Evolutionary conservation across 2,888 invertebrate genomes (phyloP), one percentile per base, ranked within the genome.

Genomic region (Hypolimnas misippus): DNA sequence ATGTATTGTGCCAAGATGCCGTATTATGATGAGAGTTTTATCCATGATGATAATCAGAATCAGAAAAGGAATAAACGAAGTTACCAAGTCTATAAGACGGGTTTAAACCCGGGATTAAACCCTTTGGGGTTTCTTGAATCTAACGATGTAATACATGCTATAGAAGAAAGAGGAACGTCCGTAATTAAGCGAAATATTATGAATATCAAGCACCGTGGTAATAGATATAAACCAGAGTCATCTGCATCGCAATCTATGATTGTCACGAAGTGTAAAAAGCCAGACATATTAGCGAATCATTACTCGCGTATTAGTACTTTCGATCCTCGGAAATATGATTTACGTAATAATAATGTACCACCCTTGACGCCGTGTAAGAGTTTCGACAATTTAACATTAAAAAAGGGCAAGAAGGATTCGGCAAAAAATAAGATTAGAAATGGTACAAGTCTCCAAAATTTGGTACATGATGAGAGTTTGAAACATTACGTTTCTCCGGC

Each of bases 11-110:
- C 66, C 65, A 86, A 78, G 68, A 92, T 92, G 92, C 92, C 92
- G 67, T 87, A 92, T 76, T 92, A 92, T 80, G 92, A 92, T 70
- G 92, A 92, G 77, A 92, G 86, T 75, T 93, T 93, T 74, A 89
- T 93, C 65, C 76, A 87, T 57, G 89, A 89, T 66, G 92, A 93
- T 70, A 91, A 86, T 76, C 78, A 83, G 60, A 93, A 93, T 75
- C 92, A 92, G 70, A 82, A 89, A 71, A 81, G 86, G 71, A 92
- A 92, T 73, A 93, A 93, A 70, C 83, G 92, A 55, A 93, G 92
- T 72, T 93, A 93, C 74, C 87, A 87, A 59, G 92, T 93, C 33
- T 90, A 90, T 68, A 93, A 92, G 76, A 87, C 84, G 74, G 92
- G 92, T 12, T 71, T 83, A 56, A 83, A 72, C 53, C 86, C 84